phyloP scores from a whole-genome alignment of 2,888 invertebrate species.

The Lissonota sp. region DNA sequence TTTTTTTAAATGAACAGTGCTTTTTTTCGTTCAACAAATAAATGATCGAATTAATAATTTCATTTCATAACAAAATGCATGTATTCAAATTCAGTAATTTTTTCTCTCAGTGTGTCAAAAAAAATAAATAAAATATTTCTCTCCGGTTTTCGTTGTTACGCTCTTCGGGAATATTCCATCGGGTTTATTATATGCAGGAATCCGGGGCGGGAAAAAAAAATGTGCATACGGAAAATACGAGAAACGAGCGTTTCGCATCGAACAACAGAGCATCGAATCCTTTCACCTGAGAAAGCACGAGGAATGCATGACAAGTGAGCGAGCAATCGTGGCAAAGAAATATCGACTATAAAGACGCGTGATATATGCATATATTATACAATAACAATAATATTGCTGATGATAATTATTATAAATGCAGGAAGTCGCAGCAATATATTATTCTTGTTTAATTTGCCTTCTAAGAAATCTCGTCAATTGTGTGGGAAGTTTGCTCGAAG shows the following conservation, averaged over 20 bases:
- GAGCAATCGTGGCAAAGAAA: slow-evolving; percentile 30
- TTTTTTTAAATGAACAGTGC: too few species aligned
- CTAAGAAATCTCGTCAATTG: background rate
- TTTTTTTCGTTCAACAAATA: too few species aligned
- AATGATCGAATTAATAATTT: too few species aligned
- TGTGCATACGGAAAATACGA: slow-evolving; percentile 53
- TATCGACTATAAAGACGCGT: slow-evolving; percentile 11
- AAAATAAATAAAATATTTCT: too few species aligned
- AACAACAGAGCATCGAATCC: slow-evolving; percentile 50
- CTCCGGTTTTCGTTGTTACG: background rate
- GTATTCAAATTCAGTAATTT: too few species aligned
- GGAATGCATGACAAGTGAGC: slow-evolving; percentile 63
- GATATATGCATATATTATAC: background rate
- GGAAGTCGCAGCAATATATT: background rate
- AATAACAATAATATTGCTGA: background rate
- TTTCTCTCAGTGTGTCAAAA: too few species aligned
- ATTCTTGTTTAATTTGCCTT: background rate
- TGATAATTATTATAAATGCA: background rate
- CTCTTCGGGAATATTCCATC: slow-evolving; percentile 15
- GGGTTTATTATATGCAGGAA: slow-evolving; percentile 55
- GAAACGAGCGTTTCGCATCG: slow-evolving; percentile 61
- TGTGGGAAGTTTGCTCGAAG: background rate
- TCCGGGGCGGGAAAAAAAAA: slow-evolving; percentile 64
- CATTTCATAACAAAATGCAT: too few species aligned
- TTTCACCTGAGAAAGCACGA: slow-evolving; percentile 62